Base-by-base conservation (phyloP, 2,113 vertebrate species). In the Mixornis gularis region DNA sequence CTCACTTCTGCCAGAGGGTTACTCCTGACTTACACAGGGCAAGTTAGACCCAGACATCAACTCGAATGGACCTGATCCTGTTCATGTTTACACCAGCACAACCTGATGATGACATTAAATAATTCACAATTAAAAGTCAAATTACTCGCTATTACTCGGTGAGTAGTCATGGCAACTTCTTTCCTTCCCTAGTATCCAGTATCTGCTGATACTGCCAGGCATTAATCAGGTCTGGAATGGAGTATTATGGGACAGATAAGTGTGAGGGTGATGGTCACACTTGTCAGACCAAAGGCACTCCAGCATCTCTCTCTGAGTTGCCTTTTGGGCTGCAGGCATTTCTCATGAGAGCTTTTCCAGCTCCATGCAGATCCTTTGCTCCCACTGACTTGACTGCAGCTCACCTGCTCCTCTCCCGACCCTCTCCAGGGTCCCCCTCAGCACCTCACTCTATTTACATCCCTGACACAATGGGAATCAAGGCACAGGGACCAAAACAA, bases 361-460 rank as follows among this genome's bases (percentile, higher is more conserved):
- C 49, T 77, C 66, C 24, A 3, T 9, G 29, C 20, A 64, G 43
- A 24, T 46, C 70, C 49, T 76, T 13, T 12, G 2, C n/a, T 73
- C 48, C 12, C 1, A 1, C 22, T 0, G 1, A 26, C 10, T 6
- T 32, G 0, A 0, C 46, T 74, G 52, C 32, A 90, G 74, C 38
- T 85, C 18, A 0, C 9, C 76, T n/a, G 68, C 49, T 62, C 10
- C 60, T 41, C 48, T 40, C 34, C 52, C 51, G 77, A 62, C 13
- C 32, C 0, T 6, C 11, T 77, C 2, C 24, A 13, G 12, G 17
- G 1, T 80, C 7, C 27, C 48, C 30, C 64, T 68, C 53, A 58
- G 58, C 72, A 73, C 29, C 34, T 63, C 76, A 21, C 55, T 62
- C 40, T 44, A 0, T 40, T 59, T 41, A 62, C 26, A 46, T 8